Percentiles rank a stretch among this genome's conserved stretches.
phyloP scores from a whole-genome alignment of 2,888 invertebrate species.

The Mantis religiosa region DNA sequence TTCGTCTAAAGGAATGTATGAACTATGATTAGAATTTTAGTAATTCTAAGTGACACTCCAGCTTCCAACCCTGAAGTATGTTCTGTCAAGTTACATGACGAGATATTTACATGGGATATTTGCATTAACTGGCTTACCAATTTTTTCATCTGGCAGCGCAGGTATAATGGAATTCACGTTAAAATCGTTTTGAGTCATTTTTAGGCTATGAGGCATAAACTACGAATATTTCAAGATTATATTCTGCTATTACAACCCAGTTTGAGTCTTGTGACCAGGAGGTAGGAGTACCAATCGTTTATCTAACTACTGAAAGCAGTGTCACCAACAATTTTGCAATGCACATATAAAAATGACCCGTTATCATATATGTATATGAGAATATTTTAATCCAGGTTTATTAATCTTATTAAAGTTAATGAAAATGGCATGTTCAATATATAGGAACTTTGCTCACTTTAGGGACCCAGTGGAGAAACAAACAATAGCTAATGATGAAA shows the following conservation, averaged over 20 bases:
- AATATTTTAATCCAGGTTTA: too few species aligned
- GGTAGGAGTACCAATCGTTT: background rate
- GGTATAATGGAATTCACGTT: constrained; percentile 68
- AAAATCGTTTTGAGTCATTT: constrained; percentile 27
- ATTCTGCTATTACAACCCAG: background rate
- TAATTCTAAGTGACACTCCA: background rate
- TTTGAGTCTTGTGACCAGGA: background rate
- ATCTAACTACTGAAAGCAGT: background rate
- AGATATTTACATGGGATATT: background rate
- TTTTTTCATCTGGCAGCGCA: constrained; percentile 77
- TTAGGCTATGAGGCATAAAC: background rate
- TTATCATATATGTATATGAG: too few species aligned
- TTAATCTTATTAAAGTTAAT: too few species aligned
- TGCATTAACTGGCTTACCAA: constrained; percentile 57
- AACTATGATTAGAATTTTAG: background rate
- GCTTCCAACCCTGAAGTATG: background rate
- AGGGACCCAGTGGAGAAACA: too few species aligned
- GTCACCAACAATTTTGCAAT: background rate
- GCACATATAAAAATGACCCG: too few species aligned
- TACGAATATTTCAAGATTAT: background rate
- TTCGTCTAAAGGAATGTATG: background rate
- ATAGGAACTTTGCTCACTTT: too few species aligned
- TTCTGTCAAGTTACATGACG: background rate
- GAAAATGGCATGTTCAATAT: too few species aligned
- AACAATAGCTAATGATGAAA: too few species aligned